Evolutionary conservation across 2,113 vertebrate species (phyloP).

Genomic region (Emydura subglobosa): DNA sequence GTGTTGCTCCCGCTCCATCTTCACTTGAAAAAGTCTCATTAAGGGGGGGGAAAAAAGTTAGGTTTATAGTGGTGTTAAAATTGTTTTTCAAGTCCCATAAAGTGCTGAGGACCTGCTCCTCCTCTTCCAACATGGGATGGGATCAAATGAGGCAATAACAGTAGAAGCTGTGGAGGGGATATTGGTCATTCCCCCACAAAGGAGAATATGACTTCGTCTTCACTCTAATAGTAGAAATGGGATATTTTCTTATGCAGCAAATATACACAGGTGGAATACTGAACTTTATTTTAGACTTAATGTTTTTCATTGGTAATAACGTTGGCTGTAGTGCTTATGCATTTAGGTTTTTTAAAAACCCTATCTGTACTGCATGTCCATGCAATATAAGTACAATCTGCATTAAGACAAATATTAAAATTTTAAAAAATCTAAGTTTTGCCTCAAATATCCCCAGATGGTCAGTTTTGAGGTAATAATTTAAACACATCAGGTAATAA

Average conservation of each 20-base stretch:
- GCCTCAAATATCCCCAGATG: neutral
- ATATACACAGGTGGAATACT: neutral
- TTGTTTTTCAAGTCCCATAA: neutral
- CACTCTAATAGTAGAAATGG: neutral
- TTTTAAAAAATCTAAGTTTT: neutral
- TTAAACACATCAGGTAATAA: neutral
- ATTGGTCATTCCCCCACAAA: neutral
- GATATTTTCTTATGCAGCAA: neutral
- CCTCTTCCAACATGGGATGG: neutral
- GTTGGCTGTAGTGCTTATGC: neutral
- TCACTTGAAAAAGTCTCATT: conserved; percentile 93
- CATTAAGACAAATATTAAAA: neutral
- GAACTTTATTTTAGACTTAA: neutral
- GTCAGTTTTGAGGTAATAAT: neutral
- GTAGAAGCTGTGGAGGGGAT: neutral
- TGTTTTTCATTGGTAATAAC: neutral
- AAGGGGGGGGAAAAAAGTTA: conserved; percentile 26
- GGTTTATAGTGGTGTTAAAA: neutral
- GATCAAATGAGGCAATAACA: neutral
- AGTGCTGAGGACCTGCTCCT: neutral
- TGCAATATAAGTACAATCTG: neutral
- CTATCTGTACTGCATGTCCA: neutral
- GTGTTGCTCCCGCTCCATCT: conserved; percentile 95
- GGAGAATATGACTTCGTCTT: neutral
- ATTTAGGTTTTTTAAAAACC: neutral